Percentiles rank a stretch among this genome's conserved stretches.
phyloP scores from a whole-genome alignment of 2,113 vertebrate genomes.

The Centropus unirufus region DNA sequence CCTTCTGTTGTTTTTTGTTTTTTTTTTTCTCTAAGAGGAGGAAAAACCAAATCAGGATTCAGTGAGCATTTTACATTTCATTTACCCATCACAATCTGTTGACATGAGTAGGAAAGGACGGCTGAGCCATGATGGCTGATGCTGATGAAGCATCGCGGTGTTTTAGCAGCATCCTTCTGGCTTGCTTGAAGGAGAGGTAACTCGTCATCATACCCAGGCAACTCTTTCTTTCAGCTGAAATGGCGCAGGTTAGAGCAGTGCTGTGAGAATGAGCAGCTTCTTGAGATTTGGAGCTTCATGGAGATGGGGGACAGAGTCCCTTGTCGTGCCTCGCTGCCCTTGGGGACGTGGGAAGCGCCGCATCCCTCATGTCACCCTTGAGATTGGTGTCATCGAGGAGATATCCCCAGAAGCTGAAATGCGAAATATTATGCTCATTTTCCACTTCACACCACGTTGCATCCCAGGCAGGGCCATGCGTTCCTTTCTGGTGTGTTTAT shows the following conservation, averaged over 20 bases:
- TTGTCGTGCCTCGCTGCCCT: not conserved
- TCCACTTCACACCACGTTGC: not conserved
- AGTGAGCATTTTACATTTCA: not conserved
- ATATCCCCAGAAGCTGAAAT: not conserved
- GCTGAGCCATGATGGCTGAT: not conserved
- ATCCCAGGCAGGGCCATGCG: not conserved
- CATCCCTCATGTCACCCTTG: rapidly evolving
- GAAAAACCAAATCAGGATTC: not conserved
- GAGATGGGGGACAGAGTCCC: not conserved
- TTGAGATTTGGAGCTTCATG: not conserved
- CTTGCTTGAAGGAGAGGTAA: not conserved
- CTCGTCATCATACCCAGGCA: not conserved
- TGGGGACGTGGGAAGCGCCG: rapidly evolving
- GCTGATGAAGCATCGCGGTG: not conserved
- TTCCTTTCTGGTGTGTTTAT: not conserved
- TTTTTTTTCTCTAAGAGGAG: not conserved
- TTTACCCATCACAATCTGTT: not conserved
- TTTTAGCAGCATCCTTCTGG: not conserved
- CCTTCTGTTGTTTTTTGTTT: not conserved
- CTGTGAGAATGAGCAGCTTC: not conserved
- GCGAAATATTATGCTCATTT: rapidly evolving
- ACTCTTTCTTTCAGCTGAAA: not conserved
- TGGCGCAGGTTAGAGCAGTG: not conserved
- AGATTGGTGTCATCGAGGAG: not conserved
- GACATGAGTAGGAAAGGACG: not conserved